These are phyloP conservation scores for Catocala sponsa DNA, from an alignment of 2,888 invertebrate species.

Conservation along the genomic window DNA sequence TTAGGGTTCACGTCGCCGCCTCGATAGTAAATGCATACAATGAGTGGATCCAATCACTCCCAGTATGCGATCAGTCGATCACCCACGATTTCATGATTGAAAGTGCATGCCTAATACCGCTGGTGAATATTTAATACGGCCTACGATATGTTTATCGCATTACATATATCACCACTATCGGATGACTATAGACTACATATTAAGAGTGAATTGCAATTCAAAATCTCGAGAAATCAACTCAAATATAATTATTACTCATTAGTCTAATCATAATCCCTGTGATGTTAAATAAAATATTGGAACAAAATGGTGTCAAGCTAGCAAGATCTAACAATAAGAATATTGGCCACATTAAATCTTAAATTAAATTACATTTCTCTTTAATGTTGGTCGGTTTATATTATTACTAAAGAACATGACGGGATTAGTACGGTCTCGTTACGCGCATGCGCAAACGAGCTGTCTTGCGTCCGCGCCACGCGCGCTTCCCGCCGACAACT, in stretches of 20 bases:
- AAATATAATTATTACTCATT: background rate
- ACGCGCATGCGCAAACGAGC: conserved; percentile 77
- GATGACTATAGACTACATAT: too few relatives aligned
- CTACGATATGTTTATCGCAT: too few relatives aligned
- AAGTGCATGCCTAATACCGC: too few relatives aligned
- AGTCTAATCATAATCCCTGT: background rate
- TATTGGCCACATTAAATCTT: conserved; percentile 37
- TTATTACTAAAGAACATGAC: conserved; percentile 73
- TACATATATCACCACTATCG: too few relatives aligned
- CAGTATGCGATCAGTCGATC: too few relatives aligned
- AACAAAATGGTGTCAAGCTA: conserved; percentile 10
- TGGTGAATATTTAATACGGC: too few relatives aligned
- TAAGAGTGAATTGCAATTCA: too few relatives aligned
- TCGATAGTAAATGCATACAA: too few relatives aligned
- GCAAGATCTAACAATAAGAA: conserved; percentile 21
- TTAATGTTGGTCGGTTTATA: conserved; percentile 69
- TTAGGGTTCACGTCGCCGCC: too few relatives aligned
- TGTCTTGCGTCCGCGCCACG: conserved; percentile 65
- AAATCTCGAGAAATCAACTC: too few relatives aligned
- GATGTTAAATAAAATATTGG: conserved; percentile 6
- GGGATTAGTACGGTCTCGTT: conserved; percentile 75
- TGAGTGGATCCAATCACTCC: too few relatives aligned
- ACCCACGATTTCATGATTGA: too few relatives aligned
- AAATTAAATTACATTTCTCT: conserved; percentile 69
- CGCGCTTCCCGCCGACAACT: conserved; percentile 69